Base-by-base conservation (phyloP, 2,113 vertebrate species). In the Nycticorax nycticorax region DNA sequence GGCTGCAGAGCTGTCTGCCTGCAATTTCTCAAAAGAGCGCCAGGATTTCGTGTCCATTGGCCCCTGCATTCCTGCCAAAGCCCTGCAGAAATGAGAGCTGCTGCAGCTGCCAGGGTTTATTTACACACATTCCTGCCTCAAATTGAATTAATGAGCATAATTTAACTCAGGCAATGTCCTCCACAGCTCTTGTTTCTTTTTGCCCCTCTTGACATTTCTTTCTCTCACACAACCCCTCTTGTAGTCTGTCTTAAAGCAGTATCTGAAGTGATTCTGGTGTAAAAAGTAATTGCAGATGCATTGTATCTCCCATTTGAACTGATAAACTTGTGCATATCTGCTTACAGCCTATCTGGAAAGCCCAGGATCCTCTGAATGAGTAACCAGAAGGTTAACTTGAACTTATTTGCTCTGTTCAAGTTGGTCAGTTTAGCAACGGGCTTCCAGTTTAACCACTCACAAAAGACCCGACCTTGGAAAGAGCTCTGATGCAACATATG, bases 91-190 rank as follows among this genome's bases (percentile, higher is more conserved):
- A 98, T 85, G 85, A 95, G 96, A 98, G 98, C 97, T 85, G 85
- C 94, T 84, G 95, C 98, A 98, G 98, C 98, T 98, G 98, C 98
- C 96, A 93, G 97, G 96, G 96, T 98, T 98, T 98, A 98, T 98
- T 98, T 98, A 98, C 98, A 98, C 98, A 98, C 98, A 98, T 98
- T 98, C 98, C 98, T 97, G 97, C 96, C 97, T 97, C 97, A 98
- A 98, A 98, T 98, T 98, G 98, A 99, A 98, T 98, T 98, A 98
- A 98, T 98, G 98, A 99, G 98, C 95, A 95, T 98, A 98, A 98
- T 98, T 98, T 98, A 98, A 98, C 97, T 98, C 97, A 97, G 97
- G 95, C 97, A 67, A 97, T 95, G 96, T 98, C 97, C 97, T 98
- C 96, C 82, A 67, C 68, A 93, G 98, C 95, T 95, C 93, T 97